Percentiles rank a stretch among this genome's conserved stretches.
Conservation (phyloP, 2,113 vertebrate species). For the Calypte anna region DNA sequence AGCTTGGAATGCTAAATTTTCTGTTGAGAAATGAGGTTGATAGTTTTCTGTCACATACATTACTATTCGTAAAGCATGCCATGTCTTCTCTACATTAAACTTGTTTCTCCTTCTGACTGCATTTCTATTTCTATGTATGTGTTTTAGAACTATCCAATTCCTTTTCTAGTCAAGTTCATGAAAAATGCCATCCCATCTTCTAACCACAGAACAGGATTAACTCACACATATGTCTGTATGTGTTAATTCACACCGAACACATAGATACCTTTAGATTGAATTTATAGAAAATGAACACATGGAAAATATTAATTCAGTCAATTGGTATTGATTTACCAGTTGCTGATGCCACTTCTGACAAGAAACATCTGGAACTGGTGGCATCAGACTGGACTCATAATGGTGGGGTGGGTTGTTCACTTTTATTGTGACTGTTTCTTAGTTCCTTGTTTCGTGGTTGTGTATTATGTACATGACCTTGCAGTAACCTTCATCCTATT, state of each 20-base stretch:
- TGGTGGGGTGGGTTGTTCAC: accelerated
- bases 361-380: not conserved
- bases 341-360: not conserved
- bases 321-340: not conserved
- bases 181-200: not conserved
- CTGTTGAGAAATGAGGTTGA: not conserved
- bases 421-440: not conserved
- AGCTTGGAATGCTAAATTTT: constrained; percentile 26
- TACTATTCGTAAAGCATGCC: not conserved
- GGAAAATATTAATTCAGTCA: not conserved
- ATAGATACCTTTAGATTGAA: not conserved
- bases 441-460: not conserved
- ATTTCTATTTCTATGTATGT: not conserved
- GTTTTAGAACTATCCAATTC: not conserved
- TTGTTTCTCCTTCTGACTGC: not conserved
- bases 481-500: not conserved
- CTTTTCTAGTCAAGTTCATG: not conserved
- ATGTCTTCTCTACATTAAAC: not conserved
- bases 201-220: not conserved
- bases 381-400: accelerated
- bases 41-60: not conserved
- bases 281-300: not conserved
- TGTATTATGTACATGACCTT: not conserved
- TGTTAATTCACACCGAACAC: not conserved
- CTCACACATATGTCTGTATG: not conserved